Evolutionary conservation across 1,140 invertebrate species (phyloP), one percentile per base, ranked within the genome.

Genomic region (Neocloeon triangulifer): DNA sequence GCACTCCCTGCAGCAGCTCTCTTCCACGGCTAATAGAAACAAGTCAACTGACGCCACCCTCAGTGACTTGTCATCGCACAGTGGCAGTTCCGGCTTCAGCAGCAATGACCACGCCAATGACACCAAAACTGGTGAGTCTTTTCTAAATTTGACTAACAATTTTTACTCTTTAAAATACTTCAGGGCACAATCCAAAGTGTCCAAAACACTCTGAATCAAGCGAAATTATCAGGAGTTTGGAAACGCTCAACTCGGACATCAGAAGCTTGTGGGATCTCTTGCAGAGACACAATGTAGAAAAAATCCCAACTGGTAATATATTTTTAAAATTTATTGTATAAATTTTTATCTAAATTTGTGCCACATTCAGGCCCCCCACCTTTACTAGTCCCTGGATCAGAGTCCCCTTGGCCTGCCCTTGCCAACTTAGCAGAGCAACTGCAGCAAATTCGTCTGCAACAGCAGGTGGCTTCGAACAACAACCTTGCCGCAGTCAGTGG

Each of bases 201-300:
- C 41, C 39, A 36, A 39, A 61, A 39, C 61, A 62, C 39, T 62
- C 68, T 49, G 67, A 70, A 44, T 64, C 67, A 0, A 65, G 64
- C 14, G 68, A 72, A 43, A 71, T 71, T 36, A 68, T 73, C 19
- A 64, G 69, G 34, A 73, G 64, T 39, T 48, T 73, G 37, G 69
- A 73, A 41, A 73, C 67, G 43, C 54, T 73, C 4, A 73, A 73
- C 47, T 63, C 62, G 0, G 69, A 73, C 47, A 73, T 74, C 33
- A 58, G 66, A 14, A 69, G 73, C 43, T 73, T 73, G 34, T 67
- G 69, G 57, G 64, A 67, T 21, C 66, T 73, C 22, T 48, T 74
- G 12, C 60, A 67, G 18, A 68, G 68, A 39, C 62, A 69, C 33
- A 60, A 64, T 37, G 59, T 62, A 39, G 59, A 55, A 32, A 55